Base-by-base conservation (phyloP, 2,888 invertebrate genomes). In the Boloria euphrosyne region DNA sequence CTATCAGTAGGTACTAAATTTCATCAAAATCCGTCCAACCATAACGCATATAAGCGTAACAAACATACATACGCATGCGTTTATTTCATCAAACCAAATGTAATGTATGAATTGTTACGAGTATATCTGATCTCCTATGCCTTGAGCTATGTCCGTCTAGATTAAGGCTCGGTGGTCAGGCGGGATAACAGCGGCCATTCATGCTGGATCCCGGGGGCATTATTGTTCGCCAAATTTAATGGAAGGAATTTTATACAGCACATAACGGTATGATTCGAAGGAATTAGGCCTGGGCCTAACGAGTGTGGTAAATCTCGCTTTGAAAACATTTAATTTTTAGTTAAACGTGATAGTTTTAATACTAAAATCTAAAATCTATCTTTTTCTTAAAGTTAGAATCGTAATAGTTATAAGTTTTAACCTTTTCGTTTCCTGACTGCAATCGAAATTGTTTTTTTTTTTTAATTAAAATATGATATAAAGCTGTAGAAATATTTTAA, bases 201-300 rank as follows among this genome's bases (percentile, higher is more conserved):
- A 76, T 72, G 73, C 78, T 72, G 74, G 67, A 67, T 76, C 78
- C 80, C 78, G 67, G 65, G 75, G 77, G 79, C 75, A 78, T 81
- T 81, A 80, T 84, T 83, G 84, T 82, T 77, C 74, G 76, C 75
- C 80, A 84, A 84, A 85, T 85, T 84, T 85, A 83, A 84, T 84
- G 83, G 81, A 81, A 83, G 80, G 76, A 77, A 75, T 76, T 76
- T 76, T 75, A 75, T 78, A 75, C 75, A 74, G 74, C 76, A 68
- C 73, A 72, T 73, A 71, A 72, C 71, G 69, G 69, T 70, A 73
- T 72, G 72, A 73, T 74, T 73, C 68, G 64, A 65, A 68, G 62
- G 68, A 65, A 73, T 73, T 65, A 68, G 55, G 49, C 50, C 49
- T 49, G 44, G 57, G 22, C 38, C 49, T 47, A 59, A 38, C 59